These are phyloP conservation scores for Lucilia sericata DNA, from an alignment of 1,140 invertebrate species.

Conservation along the genomic window DNA sequence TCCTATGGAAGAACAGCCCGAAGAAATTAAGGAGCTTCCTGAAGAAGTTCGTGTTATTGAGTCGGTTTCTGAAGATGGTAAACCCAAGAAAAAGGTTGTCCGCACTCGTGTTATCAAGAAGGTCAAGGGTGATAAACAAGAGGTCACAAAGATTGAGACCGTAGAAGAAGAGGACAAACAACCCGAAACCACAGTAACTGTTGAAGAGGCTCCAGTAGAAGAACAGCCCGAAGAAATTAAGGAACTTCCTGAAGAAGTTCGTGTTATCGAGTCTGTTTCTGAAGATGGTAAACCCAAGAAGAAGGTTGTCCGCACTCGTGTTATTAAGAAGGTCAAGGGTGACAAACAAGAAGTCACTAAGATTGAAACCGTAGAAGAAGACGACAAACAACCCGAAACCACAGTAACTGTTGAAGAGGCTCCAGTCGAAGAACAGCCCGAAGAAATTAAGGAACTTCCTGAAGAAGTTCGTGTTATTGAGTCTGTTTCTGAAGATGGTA, in stretches of 20 bases:
- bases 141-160: slow-evolving; percentile 25
- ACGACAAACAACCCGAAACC: slow-evolving; percentile 54
- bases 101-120: slow-evolving; percentile 19
- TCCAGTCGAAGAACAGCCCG: slow-evolving; percentile 38
- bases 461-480: slow-evolving; percentile 46
- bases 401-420: slow-evolving; percentile 53
- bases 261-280: slow-evolving; percentile 57
- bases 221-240: not conserved
- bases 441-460: slow-evolving; percentile 51
- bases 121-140: slow-evolving; percentile 24
- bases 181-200: slow-evolving; percentile 27
- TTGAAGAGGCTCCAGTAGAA: not conserved
- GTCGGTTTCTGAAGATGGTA: slow-evolving; percentile 20
- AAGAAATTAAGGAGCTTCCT: slow-evolving; percentile 54
- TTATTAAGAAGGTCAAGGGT: slow-evolving; percentile 47
- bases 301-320: slow-evolving; percentile 45
- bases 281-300: slow-evolving; percentile 53
- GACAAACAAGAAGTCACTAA: slow-evolving; percentile 51
- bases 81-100: slow-evolving; percentile 22
- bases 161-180: slow-evolving; percentile 30
- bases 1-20: slow-evolving; percentile 41
- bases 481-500: slow-evolving; percentile 47
- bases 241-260: slow-evolving; percentile 56
- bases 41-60: slow-evolving; percentile 24
- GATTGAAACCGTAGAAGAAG: slow-evolving; percentile 57